Conservation (phyloP, 2,113 vertebrate genomes). For the Cavia porcellus region DNA sequence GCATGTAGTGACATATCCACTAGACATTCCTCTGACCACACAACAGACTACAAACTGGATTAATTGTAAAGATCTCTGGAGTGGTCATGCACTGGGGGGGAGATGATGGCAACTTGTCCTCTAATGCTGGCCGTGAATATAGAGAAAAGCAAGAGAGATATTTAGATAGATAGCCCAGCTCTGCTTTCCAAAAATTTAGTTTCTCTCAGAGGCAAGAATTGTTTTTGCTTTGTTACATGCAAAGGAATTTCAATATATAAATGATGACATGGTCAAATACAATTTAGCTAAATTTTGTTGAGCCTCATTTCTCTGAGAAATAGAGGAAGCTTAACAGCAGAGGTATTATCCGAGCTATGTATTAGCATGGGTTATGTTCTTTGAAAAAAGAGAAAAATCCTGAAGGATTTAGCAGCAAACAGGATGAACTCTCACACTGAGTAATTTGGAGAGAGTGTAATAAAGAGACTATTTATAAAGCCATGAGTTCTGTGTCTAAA, state of each 20-base stretch:
- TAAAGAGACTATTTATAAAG: neutral
- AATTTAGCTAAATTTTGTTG: neutral
- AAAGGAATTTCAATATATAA: neutral
- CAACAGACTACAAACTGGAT: neutral
- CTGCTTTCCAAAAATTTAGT: neutral
- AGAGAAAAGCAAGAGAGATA: neutral
- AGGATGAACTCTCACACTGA: neutral
- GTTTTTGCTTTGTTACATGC: neutral
- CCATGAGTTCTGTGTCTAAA: neutral
- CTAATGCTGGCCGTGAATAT: neutral
- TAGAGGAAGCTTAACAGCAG: neutral
- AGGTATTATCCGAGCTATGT: neutral
- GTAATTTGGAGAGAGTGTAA: neutral
- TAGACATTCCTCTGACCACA: neutral
- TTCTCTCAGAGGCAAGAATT: neutral
- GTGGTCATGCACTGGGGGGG: neutral
- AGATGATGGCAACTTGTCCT: neutral
- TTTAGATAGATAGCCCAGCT: neutral
- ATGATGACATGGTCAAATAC: neutral
- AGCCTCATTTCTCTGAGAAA: conserved; percentile 29
- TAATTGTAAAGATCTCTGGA: neutral
- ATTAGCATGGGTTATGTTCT: neutral
- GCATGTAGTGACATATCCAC: neutral
- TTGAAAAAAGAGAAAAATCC: neutral
- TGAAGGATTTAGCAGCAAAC: neutral